phyloP scores from a whole-genome alignment of 2,888 invertebrate genomes.

The Napeogenes sylphis region DNA sequence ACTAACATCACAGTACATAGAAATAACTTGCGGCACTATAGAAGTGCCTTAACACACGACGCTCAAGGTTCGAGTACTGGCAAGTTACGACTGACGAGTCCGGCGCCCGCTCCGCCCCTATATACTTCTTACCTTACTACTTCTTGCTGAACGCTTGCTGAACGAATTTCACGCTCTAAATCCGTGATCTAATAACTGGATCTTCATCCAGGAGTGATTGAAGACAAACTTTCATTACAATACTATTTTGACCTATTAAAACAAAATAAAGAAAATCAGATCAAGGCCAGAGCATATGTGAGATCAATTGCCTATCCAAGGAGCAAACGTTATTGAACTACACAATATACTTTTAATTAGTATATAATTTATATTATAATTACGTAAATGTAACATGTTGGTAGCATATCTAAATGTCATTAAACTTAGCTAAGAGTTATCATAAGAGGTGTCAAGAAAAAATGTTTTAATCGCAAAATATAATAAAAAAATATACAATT shows the following conservation, averaged over 20 bases:
- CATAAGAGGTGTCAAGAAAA: constrained; percentile 21
- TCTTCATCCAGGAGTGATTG: constrained; percentile 45
- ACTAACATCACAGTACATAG: constrained; percentile 65
- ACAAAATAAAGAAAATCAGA: constrained; percentile 47
- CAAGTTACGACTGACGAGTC: constrained; percentile 53
- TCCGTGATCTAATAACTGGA: constrained; percentile 67
- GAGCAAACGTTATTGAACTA: too few species aligned
- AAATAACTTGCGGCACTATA: constrained; percentile 46
- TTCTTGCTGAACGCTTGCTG: constrained; percentile 63
- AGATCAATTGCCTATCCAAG: too few species aligned
- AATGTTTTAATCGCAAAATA: constrained; percentile 29
- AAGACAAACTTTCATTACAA: constrained; percentile 41
- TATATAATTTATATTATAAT: too few species aligned
- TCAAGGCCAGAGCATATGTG: constrained; percentile 40
- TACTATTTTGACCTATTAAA: constrained; percentile 47
- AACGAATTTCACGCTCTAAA: constrained; percentile 68
- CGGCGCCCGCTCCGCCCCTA: constrained; percentile 59
- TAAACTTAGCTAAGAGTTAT: constrained; percentile 28
- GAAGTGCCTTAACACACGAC: constrained; percentile 36
- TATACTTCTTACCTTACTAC: constrained; percentile 56
- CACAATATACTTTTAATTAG: too few species aligned
- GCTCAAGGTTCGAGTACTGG: constrained; percentile 45
- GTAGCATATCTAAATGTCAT: constrained; percentile 15
- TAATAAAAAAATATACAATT: constrained; percentile 27
- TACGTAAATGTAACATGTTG: too few species aligned